Base-by-base conservation (phyloP, 1,140 invertebrate species). In the Drosophila suzukii region DNA sequence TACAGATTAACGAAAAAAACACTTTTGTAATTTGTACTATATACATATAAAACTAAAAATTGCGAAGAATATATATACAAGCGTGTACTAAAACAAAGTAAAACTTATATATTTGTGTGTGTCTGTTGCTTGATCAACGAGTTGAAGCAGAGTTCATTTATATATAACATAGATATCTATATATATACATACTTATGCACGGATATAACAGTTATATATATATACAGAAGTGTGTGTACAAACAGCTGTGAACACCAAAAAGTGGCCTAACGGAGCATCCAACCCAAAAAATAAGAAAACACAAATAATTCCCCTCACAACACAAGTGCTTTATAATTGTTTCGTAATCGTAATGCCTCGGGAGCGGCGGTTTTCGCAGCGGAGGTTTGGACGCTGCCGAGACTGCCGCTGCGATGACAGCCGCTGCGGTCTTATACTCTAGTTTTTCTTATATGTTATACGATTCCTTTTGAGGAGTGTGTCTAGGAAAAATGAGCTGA, bases 181-280 rank as follows among this genome's bases (percentile, higher is more conserved):
- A 68, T 55, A 49, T 73, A 75, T 58, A 68, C 24, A 71, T 61
- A 71, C 41, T 54, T 71, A 59, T 76, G 76, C 57, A 78, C 53
- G 51, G 66, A 73, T 59, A 68, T 74, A 68, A 59, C 12, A 68
- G 44, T 74, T 63, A 74, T 66, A 72, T 58, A 62, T 82, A 46
- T 54, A 46, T 54, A 54, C 47, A 62, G 47, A 68, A 44, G 44
- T 66, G 62, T 83, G 75, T 82, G 67, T 77, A 78, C 59, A 71
- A 67, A 82, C 72, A 88, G 84, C 84, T 88, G 84, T 89, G 84
- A 88, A 88, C 84, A 88, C 84, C 84, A 88, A 88, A 88, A 88
- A 88, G 84, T 88, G 84, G 84, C 84, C 84, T 88, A 89, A 70
- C 81, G 67, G 71, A 38, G 34, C 55, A 66, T 67, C 49, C 55